Base-by-base conservation (phyloP, 2,113 vertebrate genomes). In the Pongo pygmaeus region DNA sequence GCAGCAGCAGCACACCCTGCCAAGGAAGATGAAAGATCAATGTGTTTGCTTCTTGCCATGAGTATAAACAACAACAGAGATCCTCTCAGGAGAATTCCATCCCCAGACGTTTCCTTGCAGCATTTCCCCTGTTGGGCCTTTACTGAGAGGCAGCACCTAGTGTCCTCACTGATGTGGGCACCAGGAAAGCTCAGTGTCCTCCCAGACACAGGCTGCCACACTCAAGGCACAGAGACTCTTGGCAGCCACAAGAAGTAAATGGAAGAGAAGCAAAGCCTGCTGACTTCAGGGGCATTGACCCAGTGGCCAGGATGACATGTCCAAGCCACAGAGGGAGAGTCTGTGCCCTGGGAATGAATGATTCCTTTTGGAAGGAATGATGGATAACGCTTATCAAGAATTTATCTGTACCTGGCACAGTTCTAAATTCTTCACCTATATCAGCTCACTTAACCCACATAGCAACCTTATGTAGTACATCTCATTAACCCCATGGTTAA, bases 1-100 rank as follows among this genome's bases (percentile, higher is more conserved):
- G 98, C 97, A 98, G 96, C 89, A 14, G 0, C 72, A 7, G 0
- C 46, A 94, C 84, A 84, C 61, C 91, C 77, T 98, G 98, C 98
- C 98, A 98, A 95, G 97, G 96, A 96, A 98, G 98, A 98, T 97
- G 93, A 97, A 92, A 97, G 89, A 97, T 97, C 95, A 95, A 92
- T 89, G 94, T 93, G 85, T 97, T 98, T 98, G 98, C 94, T 98
- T 95, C 98, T 98, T 89, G 95, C 91, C 97, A 92, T 46, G 59
- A 97, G 97, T 95, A 97, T 92, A 97, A 97, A 91, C 95, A 97
- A 55, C 86, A 96, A 72, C 90, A 89, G 70, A 93, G 94, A 96
- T 93, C 59, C 84, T 89, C 97, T 97, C 64, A 23, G 75, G 95
- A 79, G 96, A 97, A 95, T 78, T 96, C 93, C 89, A 86, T 94